Percentiles rank a stretch among this genome's conserved stretches.
Evolutionary conservation across 2,113 vertebrate species (phyloP).

Genomic region (Aegithalos caudatus): DNA sequence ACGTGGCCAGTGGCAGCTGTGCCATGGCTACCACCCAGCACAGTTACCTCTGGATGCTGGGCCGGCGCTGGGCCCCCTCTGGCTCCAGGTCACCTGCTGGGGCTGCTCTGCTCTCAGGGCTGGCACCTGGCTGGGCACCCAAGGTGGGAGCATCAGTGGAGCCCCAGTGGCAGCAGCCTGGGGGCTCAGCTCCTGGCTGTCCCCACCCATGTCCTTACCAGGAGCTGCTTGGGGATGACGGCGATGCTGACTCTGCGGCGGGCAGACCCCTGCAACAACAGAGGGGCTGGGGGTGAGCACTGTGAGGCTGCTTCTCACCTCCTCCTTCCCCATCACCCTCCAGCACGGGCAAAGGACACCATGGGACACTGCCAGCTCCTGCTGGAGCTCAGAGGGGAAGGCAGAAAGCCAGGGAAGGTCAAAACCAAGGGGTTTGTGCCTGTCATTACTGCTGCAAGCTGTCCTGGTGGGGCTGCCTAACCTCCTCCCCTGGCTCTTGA

Average conservation of each 20-base stretch:
- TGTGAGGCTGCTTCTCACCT: accelerated
- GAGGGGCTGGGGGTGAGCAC: not conserved
- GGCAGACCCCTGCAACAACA: slow-evolving; percentile 48
- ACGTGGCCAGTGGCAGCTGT: accelerated
- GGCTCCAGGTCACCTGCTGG: not conserved
- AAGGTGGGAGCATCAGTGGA: not conserved
- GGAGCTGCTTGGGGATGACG: slow-evolving; percentile 71
- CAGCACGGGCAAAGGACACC: not conserved
- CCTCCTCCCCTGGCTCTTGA: not conserved
- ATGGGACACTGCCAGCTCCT: not conserved
- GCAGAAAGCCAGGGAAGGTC: not conserved
- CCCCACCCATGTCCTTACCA: slow-evolving; percentile 16
- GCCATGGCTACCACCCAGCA: accelerated
- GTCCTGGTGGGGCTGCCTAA: not conserved
- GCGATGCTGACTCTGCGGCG: slow-evolving; percentile 80
- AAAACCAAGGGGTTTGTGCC: not conserved
- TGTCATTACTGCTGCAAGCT: not conserved
- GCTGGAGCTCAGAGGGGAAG: not conserved
- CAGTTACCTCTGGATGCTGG: not conserved
- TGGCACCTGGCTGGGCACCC: slow-evolving; percentile 33
- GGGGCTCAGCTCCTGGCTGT: not conserved
- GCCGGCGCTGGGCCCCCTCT: not conserved
- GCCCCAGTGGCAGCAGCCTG: accelerated
- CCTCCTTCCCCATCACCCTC: not conserved
- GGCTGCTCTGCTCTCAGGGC: not conserved